phyloP scores from a whole-genome alignment of 2,113 vertebrate genomes.

The Amphiprion ocellaris region DNA sequence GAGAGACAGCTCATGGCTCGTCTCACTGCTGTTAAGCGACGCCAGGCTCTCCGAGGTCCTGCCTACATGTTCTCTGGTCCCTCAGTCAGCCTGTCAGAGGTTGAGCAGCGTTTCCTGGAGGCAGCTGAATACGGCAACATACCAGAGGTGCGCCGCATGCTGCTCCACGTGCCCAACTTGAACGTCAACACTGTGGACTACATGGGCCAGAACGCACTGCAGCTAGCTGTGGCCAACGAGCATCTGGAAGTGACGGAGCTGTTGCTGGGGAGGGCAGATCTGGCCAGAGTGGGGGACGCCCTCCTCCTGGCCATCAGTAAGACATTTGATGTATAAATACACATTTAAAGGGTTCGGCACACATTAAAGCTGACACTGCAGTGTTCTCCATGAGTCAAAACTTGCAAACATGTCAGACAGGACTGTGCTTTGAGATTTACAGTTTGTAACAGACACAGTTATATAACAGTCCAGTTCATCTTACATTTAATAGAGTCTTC shows the following conservation, averaged over 20 bases:
- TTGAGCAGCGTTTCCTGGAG: slow-evolving; percentile 95
- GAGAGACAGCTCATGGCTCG: slow-evolving; percentile 86
- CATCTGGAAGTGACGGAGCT: slow-evolving; percentile 97
- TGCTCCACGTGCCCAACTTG: slow-evolving; percentile 91
- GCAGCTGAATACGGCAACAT: slow-evolving; percentile 98
- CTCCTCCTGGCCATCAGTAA: slow-evolving; percentile 94
- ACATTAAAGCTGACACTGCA: not conserved
- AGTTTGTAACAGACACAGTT: not conserved
- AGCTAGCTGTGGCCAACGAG: slow-evolving; percentile 95
- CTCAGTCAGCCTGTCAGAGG: slow-evolving; percentile 88
- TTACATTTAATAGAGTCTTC: not conserved
- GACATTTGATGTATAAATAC: slow-evolving; percentile 29
- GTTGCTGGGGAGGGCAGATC: slow-evolving; percentile 91
- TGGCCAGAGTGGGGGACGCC: slow-evolving; percentile 95
- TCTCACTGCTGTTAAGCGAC: slow-evolving; percentile 90
- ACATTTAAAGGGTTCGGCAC: not conserved
- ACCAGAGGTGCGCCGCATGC: slow-evolving; percentile 95
- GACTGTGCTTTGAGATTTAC: not conserved
- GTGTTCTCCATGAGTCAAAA: not conserved
- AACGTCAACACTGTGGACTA: slow-evolving; percentile 98
- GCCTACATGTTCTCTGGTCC: slow-evolving; percentile 96
- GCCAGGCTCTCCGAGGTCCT: slow-evolving; percentile 92
- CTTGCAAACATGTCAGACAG: not conserved
- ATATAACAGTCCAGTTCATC: not conserved
- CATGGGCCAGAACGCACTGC: slow-evolving; percentile 97